These are phyloP conservation scores for Hypothenemus hampei DNA, from an alignment of 1,140 invertebrate genomes.

Conservation along the genomic window DNA sequence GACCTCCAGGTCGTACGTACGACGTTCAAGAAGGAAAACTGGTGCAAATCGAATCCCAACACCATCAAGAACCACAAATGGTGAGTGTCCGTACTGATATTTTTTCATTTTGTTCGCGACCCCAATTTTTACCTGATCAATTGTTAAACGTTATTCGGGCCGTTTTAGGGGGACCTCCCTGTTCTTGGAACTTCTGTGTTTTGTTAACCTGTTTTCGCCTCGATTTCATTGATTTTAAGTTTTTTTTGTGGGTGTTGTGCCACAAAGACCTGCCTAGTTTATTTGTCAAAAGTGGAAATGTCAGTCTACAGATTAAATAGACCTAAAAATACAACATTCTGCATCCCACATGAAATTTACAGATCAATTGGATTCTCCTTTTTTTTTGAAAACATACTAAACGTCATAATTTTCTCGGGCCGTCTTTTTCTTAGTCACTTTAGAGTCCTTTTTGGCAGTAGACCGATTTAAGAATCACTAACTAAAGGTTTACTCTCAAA, in stretches of 20 bases:
- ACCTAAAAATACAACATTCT: constrained; percentile 22
- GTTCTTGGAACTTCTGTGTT: too few species aligned
- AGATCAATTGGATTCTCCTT: too few species aligned
- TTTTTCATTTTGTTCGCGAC: constrained; percentile 12
- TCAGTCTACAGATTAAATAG: constrained; percentile 19
- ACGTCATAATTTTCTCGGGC: too few species aligned
- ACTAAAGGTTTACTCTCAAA: too few species aligned
- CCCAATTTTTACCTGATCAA: constrained; percentile 3
- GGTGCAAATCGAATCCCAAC: constrained; percentile 71
- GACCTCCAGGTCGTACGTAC: constrained; percentile 78
- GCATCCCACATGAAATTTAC: too few species aligned
- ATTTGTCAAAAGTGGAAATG: constrained; percentile 25
- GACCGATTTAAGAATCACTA: too few species aligned
- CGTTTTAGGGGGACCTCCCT: background rate
- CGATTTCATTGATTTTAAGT: constrained; percentile 25
- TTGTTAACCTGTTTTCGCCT: constrained; percentile 7
- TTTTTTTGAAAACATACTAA: too few species aligned
- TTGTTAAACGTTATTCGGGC: background rate
- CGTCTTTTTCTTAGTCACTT: too few species aligned
- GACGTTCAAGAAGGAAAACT: constrained; percentile 82
- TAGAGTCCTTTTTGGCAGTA: too few species aligned
- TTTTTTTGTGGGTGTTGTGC: constrained; percentile 29
- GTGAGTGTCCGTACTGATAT: constrained; percentile 48
- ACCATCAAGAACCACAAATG: constrained; percentile 69
- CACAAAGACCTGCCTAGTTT: constrained; percentile 27